Percentiles rank a stretch among this genome's conserved stretches.
Conservation (phyloP, 1,140 invertebrate species). For the Cyphomyrmex costatus region DNA sequence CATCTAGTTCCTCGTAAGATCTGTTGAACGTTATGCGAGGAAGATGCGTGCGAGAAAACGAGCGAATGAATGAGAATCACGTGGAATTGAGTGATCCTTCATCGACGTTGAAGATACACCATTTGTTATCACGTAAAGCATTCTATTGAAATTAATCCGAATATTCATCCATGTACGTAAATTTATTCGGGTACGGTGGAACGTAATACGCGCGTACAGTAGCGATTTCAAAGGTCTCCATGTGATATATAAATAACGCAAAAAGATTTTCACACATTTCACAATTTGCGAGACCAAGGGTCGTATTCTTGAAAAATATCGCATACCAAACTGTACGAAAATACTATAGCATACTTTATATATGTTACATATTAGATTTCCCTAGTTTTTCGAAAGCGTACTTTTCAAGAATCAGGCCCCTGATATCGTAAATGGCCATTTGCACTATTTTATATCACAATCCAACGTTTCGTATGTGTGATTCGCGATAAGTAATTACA, state of each 20-base stretch:
- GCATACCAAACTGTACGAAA: no score
- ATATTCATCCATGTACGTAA: constrained; percentile 10
- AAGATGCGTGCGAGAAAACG: constrained; percentile 19
- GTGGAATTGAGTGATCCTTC: constrained; percentile 26
- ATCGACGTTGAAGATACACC: constrained; percentile 12
- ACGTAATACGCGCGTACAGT: not conserved
- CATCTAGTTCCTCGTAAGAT: constrained; percentile 43
- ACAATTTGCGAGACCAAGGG: not conserved
- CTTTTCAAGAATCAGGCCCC: no score
- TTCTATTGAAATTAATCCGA: constrained; percentile 19
- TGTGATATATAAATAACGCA: constrained; percentile 25
- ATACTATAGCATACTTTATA: no score
- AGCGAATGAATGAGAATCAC: constrained; percentile 31
- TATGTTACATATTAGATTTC: no score
- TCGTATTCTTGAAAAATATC: no score
- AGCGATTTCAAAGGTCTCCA: not conserved
- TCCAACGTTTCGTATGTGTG: not conserved
- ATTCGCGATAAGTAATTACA: constrained; percentile 20
- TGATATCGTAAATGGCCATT: constrained; percentile 4
- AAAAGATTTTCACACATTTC: not conserved
- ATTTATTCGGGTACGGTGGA: not conserved
- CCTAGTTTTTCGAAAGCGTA: no score
- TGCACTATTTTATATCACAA: constrained; percentile 32
- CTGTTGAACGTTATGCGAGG: constrained; percentile 52
- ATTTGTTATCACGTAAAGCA: constrained; percentile 14